These are phyloP conservation scores for Acanthosepion pharaonis DNA, from an alignment of 2,888 invertebrate species.

Conservation along the genomic window DNA sequence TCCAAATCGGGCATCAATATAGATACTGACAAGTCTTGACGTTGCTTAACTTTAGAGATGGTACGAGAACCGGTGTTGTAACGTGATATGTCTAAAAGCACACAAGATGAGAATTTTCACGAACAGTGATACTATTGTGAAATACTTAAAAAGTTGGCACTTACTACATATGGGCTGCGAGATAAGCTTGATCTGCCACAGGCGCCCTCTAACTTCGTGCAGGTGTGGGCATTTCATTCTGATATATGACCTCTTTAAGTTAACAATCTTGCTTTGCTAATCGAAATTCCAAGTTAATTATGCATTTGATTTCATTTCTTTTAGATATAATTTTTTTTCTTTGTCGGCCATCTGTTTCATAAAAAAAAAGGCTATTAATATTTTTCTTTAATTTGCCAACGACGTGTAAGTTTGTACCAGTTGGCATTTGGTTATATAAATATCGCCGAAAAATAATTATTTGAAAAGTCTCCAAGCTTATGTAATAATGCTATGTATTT, in stretches of 20 bases:
- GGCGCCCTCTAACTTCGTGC: too few relatives aligned
- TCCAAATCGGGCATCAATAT: too few relatives aligned
- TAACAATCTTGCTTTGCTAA: neutral
- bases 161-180: too few relatives aligned
- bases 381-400: neutral
- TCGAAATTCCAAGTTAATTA: neutral
- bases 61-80: too few relatives aligned
- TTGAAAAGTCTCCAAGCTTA: neutral
- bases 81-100: too few relatives aligned
- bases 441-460: neutral
- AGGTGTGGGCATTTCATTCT: too few relatives aligned
- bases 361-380: neutral
- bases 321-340: neutral
- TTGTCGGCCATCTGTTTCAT: neutral
- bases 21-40: too few relatives aligned
- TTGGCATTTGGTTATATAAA: constrained; percentile 6
- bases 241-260: neutral
- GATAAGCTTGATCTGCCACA: too few relatives aligned
- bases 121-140: too few relatives aligned
- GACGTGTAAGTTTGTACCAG: neutral
- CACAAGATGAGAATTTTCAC: too few relatives aligned
- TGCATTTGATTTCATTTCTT: neutral
- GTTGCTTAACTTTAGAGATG: too few relatives aligned
- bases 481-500: neutral
- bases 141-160: too few relatives aligned